A percentile compares a stretch with the other conserved stretches of the same genome.
These are phyloP conservation scores for Tachuris rubrigastra DNA, from an alignment of 2,113 vertebrate species.

Conservation along the genomic window DNA sequence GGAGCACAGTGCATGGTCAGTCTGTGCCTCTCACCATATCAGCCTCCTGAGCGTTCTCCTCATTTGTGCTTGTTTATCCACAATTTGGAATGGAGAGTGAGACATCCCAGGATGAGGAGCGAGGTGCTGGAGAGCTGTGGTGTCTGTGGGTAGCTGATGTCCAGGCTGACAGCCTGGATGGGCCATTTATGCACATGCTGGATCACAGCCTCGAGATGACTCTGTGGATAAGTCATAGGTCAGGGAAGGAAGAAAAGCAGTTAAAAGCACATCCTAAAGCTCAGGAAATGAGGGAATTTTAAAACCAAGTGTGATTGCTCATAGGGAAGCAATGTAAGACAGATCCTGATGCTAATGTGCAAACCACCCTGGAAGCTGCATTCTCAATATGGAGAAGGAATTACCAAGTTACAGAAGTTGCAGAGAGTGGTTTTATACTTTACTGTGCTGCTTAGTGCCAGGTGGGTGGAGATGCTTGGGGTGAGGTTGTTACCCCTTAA, in stretches of 20 bases:
- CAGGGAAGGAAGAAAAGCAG: not conserved
- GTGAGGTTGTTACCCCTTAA: not conserved
- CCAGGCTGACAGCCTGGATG: not conserved
- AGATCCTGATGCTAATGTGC: not conserved
- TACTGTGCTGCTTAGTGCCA: not conserved
- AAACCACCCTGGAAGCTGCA: not conserved
- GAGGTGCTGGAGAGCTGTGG: accelerated
- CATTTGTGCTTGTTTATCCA: not conserved
- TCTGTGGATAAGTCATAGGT: not conserved
- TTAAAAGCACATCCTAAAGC: not conserved
- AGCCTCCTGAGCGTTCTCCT: not conserved
- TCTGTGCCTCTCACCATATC: accelerated
- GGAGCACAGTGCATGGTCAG: not conserved
- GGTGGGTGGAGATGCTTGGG: not conserved
- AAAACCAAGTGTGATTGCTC: not conserved
- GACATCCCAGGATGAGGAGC: accelerated
- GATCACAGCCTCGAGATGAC: accelerated
- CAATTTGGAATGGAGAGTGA: accelerated
- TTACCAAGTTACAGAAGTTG: not conserved
- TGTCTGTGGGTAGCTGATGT: accelerated
- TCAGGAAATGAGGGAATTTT: constrained; percentile 1
- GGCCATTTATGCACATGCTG: not conserved
- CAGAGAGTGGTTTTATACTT: not conserved
- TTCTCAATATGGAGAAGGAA: not conserved
- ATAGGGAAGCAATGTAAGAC: not conserved